Evolutionary conservation across 2,113 vertebrate genomes (phyloP), one percentile per base, ranked within the genome.

Genomic region (Microcebus griseorufus): DNA sequence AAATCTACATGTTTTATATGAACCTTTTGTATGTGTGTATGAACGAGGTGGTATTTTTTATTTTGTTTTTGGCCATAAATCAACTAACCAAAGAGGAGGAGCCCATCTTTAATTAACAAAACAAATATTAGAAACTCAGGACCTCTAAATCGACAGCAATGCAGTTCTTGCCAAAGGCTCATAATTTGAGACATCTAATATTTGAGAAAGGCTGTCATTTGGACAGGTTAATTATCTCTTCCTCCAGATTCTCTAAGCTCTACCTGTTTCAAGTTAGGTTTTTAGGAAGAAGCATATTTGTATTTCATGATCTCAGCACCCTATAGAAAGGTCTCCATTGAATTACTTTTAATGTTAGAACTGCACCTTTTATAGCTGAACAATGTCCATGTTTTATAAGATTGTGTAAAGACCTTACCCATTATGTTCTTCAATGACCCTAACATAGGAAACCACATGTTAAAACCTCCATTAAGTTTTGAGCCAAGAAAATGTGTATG

Each of bases 401-500:
- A 96, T 58, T 64, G 42, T 92, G 42, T 93, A 60, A 86, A 91
- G 89, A 93, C 62, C 72, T 83, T 32, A 53, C 80, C 67, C 32
- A 76, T 93, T 97, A 88, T 94, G 60, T 94, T 85, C 62, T 96
- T 94, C 73, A 89, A 45, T 80, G 82, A 37, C 23, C n/a, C n/a
- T 82, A 95, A 85, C 60, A 95, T 72, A 96, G 92, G 87, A 96
- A 93, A 79, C 32, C 39, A 92, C 88, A 86, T 93, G 89, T 92
- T 95, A 94, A 95, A 81, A 8, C 72, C 81, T 93, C 67, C n/a
- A 32, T 90, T 94, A 86, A 92, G 48, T 76, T 95, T 58, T 34
- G 34, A 97, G 93, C 86, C 92, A 97, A 95, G 87, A 95, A 95
- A 89, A 92, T 64, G 37, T 88, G 69, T 93, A 75, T 97, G 73